Evolutionary conservation across 2,797 vertebrate species (phyloP), one percentile per base, ranked within the genome.

Genomic region (Pempheris klunzingeri): DNA sequence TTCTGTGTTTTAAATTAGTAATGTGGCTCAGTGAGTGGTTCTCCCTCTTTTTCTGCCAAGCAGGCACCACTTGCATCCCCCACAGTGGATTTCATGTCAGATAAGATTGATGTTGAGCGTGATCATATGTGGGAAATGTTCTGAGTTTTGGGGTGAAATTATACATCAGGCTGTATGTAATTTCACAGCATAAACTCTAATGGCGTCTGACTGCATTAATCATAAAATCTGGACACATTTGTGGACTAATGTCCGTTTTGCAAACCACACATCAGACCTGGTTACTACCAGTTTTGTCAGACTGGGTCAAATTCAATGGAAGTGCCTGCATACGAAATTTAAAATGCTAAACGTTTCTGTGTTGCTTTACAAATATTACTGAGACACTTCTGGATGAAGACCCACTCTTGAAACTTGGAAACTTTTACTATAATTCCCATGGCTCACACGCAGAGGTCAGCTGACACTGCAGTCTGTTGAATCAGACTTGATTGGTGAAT

Each of bases 401-500:
- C 36, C 26, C 28, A 43, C 7, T 49, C 17, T 47, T 20, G 0
- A 30, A 13, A 18, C 47, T 43, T 39, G 0, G 13, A 14, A 58
- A 10, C 7, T 4, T 47, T 32, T 61, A 5, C 2, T 7, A 38
- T 57, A 34, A 69, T 34, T 53, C 11, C 18, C n/a, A 14, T 61
- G 17, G 11, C 28, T 34, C 22, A 47, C 49, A 62, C 20, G 14
- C 36, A 26, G 4, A 24, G 30, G 30, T 58, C 68, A 69, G 68
- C 43, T 24, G 75, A 83, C 46, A 3, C 63, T 49, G 20, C 1
- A 15, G 52, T 64, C 26, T n/a, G 34, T 71, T 55, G 53, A 54
- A 61, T 78, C 61, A 70, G 69, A 63, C 57, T 57, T 58, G 28
- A 79, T 78, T 74, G 4, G 80, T 85, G 76, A 83, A 86, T 87